Base-by-base conservation (phyloP, 1,140 invertebrate species). In the Micrasema longulum region DNA sequence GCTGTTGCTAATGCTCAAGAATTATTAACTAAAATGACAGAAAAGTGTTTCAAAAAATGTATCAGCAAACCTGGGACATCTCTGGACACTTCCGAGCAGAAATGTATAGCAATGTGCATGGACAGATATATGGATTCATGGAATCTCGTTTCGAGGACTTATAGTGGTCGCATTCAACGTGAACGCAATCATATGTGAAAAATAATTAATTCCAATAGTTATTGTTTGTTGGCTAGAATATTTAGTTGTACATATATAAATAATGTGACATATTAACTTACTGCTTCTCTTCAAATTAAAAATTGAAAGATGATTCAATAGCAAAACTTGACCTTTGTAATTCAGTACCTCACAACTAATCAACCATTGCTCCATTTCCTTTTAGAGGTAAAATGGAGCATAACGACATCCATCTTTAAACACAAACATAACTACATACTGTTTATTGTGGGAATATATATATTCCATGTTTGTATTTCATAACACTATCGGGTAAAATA, bases 101-200 rank as follows among this genome's bases (percentile, higher is more conserved):
- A 98, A 92, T 98, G 97, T 84, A 88, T 99, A 74, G 94, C 95
- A 11, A 96, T 98, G 94, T 98, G 96, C 82, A 97, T 97, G 95
- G 96, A 99, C 82, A 89, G 96, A 76, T 98, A 97, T 85, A 97
- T 98, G 93, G 97, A 98, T 82, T 90, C 96, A 5, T 97, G 93
- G 90, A 95, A 96, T 85, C 84, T 96, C 53, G 94, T 98, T 26
- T 95, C 94, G 12, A 88, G 90, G 81, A 90, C 94, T 1, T 98
- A 96, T 79, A 91, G 89, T 77, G 89, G 87, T 80, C 88, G 95
- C 79, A 86, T 97, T 76, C 92, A 95, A 80, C 85, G 89, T 76
- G 93, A 95, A 82, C 86, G 89, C 76, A 83, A 87, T 76, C 84
- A 85, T 77, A 83, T 84, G 83, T 85, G 80, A 71, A 62, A 48